Base-by-base conservation (phyloP, 2,113 vertebrate species). In the Osmerus eperlanus region DNA sequence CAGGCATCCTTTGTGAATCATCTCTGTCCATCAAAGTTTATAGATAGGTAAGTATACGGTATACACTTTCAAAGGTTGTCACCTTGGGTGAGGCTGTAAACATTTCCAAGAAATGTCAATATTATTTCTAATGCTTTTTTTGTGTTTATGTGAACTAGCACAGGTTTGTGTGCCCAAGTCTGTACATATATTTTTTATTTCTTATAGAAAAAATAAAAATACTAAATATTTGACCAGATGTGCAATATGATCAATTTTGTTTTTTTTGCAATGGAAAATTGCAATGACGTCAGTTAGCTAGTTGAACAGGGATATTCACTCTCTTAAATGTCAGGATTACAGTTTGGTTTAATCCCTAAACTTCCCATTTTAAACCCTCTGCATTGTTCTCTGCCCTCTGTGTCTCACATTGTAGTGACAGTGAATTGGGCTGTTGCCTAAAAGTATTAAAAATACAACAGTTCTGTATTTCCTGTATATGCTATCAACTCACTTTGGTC, bases 331-430 rank as follows among this genome's bases (percentile, higher is more conserved):
- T 61, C 19, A 51, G 68, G 68, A 70, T 70, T 70, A 68, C 23
- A 47, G 14, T 60, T 70, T 70, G 5, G 32, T 19, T 23, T 60
- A 70, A 60, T 61, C 68, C 68, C 41, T 60, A 14, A 25, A 60
- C 68, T 70, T 47, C 68, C 23, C n/a, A 19, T 61, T 70, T 41
- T 70, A 70, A 70, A 13, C 68, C 68, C 19, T 70, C 32, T 70
- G 32, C 60, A 41, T 61, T 59, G 60, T 61, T 47, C 9, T 47
- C 9, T 47, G 41, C 41, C 41, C 9, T 47, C 41, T 11, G 41
- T 47, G 60, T 61, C 59, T 41, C 56, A 36, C 32, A 8, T 64
- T 70, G 47, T 51, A 51, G n/a, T 51, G 64, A 65, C 64, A 14
- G 32, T 9, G 56, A 23, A 61, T 70, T 70, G 68, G 58, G 23